phyloP scores from a whole-genome alignment of 2,113 vertebrate species.

The Cyprichromis sp. region DNA sequence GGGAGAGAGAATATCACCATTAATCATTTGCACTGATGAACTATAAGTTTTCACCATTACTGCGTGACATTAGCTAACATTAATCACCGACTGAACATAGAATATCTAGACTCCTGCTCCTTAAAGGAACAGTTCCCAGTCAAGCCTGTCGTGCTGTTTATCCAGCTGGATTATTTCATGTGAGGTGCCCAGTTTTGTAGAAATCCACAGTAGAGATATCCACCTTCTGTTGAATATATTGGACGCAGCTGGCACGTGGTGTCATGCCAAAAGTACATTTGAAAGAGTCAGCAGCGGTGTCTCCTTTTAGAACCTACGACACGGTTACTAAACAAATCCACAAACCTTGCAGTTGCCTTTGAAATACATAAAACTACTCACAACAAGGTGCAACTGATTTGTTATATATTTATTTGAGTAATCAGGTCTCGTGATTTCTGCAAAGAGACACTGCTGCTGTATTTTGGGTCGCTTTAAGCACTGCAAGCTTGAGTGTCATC shows the following conservation, averaged over 20 bases:
- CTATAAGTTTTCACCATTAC: neutral
- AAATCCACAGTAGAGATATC: neutral
- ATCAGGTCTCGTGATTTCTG: neutral
- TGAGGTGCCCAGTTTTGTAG: neutral
- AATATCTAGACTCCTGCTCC: neutral
- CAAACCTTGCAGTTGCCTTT: neutral
- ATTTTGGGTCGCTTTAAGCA: neutral
- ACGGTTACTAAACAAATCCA: neutral
- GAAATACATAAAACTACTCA: neutral
- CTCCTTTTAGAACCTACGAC: neutral
- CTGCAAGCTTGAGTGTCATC: neutral
- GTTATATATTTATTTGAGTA: neutral
- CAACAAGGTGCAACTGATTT: accelerated
- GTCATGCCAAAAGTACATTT: neutral
- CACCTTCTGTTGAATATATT: neutral
- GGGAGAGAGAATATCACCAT: neutral
- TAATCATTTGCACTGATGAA: neutral
- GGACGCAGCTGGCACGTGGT: neutral
- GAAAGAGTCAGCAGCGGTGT: neutral
- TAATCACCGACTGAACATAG: neutral
- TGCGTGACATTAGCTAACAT: neutral
- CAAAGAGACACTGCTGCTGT: neutral
- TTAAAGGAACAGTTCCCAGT: neutral
- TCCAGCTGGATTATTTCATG: neutral
- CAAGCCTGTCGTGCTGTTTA: neutral